Percentiles rank a stretch among this genome's conserved stretches.
Evolutionary conservation across 2,113 vertebrate genomes (phyloP).

Genomic region (Phalacrocorax aristotelis): DNA sequence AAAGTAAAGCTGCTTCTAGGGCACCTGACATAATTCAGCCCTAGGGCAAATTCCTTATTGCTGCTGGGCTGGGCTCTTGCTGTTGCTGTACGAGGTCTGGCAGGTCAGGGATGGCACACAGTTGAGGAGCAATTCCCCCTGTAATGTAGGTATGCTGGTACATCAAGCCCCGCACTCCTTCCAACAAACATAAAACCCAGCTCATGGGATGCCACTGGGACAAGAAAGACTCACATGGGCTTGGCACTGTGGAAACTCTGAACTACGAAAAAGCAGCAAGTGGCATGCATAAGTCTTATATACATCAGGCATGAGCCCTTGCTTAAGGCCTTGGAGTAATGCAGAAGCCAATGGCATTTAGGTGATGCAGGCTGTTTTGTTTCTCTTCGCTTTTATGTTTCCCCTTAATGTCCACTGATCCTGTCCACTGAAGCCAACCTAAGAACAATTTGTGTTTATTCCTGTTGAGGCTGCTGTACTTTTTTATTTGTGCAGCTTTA

Average conservation of each 20-base stretch:
- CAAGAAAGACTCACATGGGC: not conserved
- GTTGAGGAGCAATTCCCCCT: not conserved
- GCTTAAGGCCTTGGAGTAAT: not conserved
- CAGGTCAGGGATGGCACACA: not conserved
- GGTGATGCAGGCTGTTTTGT: not conserved
- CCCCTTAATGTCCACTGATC: too few relatives aligned
- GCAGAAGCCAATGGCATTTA: not conserved
- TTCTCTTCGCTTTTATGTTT: not conserved
- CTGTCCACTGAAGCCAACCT: not conserved
- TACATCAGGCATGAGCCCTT: not conserved
- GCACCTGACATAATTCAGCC: not conserved
- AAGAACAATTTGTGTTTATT: not conserved
- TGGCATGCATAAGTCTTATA: not conserved
- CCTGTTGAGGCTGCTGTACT: not conserved
- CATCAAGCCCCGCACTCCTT: not conserved
- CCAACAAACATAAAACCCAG: not conserved
- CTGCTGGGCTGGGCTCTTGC: not conserved
- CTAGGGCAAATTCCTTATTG: not conserved
- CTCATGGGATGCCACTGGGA: not conserved
- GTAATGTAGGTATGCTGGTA: not conserved
- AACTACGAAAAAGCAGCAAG: not conserved
- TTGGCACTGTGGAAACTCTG: not conserved
- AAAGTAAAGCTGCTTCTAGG: not conserved
- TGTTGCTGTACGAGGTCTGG: not conserved
- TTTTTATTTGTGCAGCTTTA: not conserved